phyloP scores from a whole-genome alignment of 2,888 invertebrate species.

The Amiota minor region DNA sequence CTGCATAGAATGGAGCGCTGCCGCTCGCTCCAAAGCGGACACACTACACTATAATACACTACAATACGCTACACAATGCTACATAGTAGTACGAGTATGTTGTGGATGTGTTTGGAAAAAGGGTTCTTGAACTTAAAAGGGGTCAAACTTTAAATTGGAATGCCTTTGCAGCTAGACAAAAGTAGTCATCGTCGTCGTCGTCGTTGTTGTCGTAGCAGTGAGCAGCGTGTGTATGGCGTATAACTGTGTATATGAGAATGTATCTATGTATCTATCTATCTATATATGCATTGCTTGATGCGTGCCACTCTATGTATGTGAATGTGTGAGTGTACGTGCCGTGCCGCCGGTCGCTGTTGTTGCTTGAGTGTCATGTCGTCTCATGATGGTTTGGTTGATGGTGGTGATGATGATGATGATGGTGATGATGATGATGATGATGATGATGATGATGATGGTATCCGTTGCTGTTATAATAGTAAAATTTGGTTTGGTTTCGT shows the following conservation, averaged over 20 bases:
- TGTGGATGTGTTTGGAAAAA: conserved; percentile 51
- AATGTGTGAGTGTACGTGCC: background rate
- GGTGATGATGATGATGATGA: conserved; percentile 43
- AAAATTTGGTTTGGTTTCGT: background rate
- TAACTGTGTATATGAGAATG: conserved; percentile 26
- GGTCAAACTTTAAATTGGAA: conserved; percentile 69
- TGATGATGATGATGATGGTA: conserved; percentile 50
- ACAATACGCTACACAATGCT: no score
- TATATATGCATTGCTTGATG: background rate
- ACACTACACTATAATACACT: background rate
- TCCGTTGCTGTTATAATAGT: conserved; percentile 43
- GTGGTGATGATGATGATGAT: conserved; percentile 4
- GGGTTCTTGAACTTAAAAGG: conserved; percentile 73
- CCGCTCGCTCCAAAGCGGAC: background rate
- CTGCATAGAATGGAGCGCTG: background rate
- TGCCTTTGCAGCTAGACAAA: conserved; percentile 65
- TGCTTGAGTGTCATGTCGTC: conserved; percentile 42
- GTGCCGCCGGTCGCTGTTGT: background rate
- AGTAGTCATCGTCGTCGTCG: conserved; percentile 42
- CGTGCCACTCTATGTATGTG: no score
- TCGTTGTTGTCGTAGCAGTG: conserved; percentile 24
- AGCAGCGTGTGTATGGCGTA: no score
- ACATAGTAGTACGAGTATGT: no score
- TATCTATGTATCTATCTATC: conserved; percentile 40
- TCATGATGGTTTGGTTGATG: conserved; percentile 42